Base-by-base conservation (phyloP, 2,888 invertebrate species). In the Heteromyza rotundicornis region DNA sequence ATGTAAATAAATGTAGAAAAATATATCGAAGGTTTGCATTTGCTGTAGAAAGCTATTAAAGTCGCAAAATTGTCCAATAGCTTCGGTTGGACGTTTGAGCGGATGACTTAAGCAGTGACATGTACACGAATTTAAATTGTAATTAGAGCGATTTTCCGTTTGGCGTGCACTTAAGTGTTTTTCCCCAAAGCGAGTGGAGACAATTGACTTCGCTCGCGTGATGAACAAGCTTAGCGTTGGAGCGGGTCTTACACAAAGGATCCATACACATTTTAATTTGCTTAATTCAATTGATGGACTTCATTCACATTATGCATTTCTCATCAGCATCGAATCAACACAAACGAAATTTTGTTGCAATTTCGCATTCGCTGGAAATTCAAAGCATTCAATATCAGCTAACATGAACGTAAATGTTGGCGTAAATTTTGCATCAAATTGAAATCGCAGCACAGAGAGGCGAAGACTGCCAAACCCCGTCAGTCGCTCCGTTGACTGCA, bases 181-280 rank as follows among this genome's bases (percentile, higher is more conserved):
- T 17, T 14, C 22, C 12, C 24, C 23, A 22, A 40, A 53, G n/a
- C 27, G 40, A 52, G 20, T n/a, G 36, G 1, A 24, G 60, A 64
- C 68, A 68, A 68, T 69, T 70, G 61, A 64, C 53, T 68, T 64
- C 35, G 59, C 23, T 70, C 60, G 70, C 70, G 66, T 70, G 70
- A 63, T 62, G 19, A 53, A 36, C 20, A 24, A 40, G 49, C 12
- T 16, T n/a, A 16, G 16, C 14, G 16, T 16, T 1, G 24, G 19
- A 47, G 17, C 56, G 22, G 59, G 60, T 58, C 52, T 60, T 56
- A 60, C 50, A 51, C 36, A 17, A 60, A 62, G 40, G n/a, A 5
- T 49, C 24, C 20, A 56, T 51, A 47, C 44, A 57, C 60, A 44
- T 44, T n/a, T n/a, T n/a, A n/a, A n/a, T n/a, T n/a, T n/a, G n/a